Conservation (phyloP, 2,888 invertebrate species). For the Apamea sordens region DNA sequence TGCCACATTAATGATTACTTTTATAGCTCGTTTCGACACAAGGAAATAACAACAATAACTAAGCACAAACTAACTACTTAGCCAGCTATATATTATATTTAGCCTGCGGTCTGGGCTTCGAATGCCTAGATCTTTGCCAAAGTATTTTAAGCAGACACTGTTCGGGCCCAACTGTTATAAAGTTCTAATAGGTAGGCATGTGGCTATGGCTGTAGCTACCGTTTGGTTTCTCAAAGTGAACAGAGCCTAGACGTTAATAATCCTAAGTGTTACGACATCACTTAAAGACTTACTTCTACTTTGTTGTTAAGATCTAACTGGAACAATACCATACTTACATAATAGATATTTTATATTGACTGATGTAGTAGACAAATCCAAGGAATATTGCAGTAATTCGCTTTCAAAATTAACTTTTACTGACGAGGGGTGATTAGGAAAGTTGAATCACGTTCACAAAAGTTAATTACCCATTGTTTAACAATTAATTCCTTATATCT, state of each 20-base stretch:
- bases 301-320: conserved; percentile 15
- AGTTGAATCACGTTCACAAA: conserved; percentile 1
- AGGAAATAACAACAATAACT: neutral
- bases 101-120: too few species aligned
- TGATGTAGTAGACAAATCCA: neutral
- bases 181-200: neutral
- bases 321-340: conserved; percentile 1
- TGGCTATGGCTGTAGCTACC: neutral
- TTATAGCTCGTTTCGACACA: neutral
- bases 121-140: neutral
- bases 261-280: conserved; percentile 42
- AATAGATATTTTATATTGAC: neutral
- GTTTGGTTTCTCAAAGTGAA: conserved; percentile 20
- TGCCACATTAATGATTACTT: conserved; percentile 8
- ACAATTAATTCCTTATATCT: neutral
- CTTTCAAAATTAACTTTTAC: neutral
- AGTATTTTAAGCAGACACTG: conserved; percentile 14
- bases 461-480: conserved; percentile 1
- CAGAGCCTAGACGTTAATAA: conserved; percentile 24
- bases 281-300: conserved; percentile 11
- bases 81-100: neutral
- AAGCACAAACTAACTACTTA: conserved; percentile 7
- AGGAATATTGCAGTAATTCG: neutral
- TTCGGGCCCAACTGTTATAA: neutral
- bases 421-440: neutral